Conservation (phyloP, 2,113 vertebrate species). For the Desmodus rotundus region DNA sequence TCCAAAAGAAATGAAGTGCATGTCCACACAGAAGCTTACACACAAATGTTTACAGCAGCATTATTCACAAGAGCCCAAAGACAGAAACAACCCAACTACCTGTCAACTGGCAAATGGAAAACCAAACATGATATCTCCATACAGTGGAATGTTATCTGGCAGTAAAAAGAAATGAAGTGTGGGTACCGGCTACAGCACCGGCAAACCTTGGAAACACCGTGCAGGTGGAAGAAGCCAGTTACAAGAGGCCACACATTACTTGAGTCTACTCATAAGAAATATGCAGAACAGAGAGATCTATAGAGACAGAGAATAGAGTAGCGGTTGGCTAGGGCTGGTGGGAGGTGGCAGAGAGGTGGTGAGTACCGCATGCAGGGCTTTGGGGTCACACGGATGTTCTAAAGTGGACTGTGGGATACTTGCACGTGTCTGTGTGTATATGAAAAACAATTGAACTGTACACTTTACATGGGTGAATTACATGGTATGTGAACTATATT, state of each 20-base stretch:
- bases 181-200: background rate
- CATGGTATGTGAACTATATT: background rate
- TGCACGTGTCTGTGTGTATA: background rate
- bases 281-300: background rate
- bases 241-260: background rate
- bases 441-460: background rate
- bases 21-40: background rate
- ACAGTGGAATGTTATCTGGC: background rate
- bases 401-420: background rate
- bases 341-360: background rate
- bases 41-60: background rate
- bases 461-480: background rate
- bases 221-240: background rate
- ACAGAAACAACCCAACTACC: background rate
- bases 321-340: background rate
- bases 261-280: background rate
- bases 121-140: background rate
- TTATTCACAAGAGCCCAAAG: background rate
- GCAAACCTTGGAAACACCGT: background rate
- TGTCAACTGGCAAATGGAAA: background rate
- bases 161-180: background rate
- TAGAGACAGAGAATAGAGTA: background rate
- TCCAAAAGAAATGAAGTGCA: background rate
- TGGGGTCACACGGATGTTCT: background rate
- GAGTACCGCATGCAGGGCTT: background rate